phyloP scores from a whole-genome alignment of 2,113 vertebrate genomes.

The Gobius niger region DNA sequence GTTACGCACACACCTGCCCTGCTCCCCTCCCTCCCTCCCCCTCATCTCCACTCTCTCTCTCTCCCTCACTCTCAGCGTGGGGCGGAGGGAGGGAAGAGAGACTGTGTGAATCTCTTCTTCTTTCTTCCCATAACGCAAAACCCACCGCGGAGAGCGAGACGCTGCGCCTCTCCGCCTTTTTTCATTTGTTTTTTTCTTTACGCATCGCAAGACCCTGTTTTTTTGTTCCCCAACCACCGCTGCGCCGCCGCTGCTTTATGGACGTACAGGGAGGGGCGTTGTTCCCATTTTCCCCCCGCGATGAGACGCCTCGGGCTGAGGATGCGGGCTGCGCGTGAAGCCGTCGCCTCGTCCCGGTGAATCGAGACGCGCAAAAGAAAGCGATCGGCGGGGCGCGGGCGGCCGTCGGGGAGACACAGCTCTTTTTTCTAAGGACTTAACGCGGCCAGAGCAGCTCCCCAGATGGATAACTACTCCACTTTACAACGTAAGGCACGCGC shows the following conservation, averaged over 20 bases:
- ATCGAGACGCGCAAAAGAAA: slow-evolving; percentile 9
- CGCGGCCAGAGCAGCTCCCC: slow-evolving; percentile 50
- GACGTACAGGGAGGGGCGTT: not conserved
- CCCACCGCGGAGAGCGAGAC: not conserved
- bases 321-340: slow-evolving; percentile 49
- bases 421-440: slow-evolving; percentile 18
- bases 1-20: not conserved
- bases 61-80: not conserved
- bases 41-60: not conserved
- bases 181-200: not conserved
- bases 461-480: slow-evolving; percentile 75
- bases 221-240: not conserved
- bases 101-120: not conserved
- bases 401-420: slow-evolving; percentile 8
- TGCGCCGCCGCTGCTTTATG: not conserved
- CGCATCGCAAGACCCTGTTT: not conserved
- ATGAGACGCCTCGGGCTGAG: slow-evolving; percentile 11
- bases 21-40: not conserved
- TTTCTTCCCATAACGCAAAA: not conserved
- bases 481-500: slow-evolving; percentile 67
- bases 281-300: not conserved
- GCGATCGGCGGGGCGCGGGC: slow-evolving; percentile 21
- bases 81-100: not conserved
- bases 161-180: not conserved
- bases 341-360: slow-evolving; percentile 60